These are phyloP conservation scores for Motacilla tschutschensis DNA, from an alignment of 2,113 vertebrate genomes.

Conservation along the genomic window DNA sequence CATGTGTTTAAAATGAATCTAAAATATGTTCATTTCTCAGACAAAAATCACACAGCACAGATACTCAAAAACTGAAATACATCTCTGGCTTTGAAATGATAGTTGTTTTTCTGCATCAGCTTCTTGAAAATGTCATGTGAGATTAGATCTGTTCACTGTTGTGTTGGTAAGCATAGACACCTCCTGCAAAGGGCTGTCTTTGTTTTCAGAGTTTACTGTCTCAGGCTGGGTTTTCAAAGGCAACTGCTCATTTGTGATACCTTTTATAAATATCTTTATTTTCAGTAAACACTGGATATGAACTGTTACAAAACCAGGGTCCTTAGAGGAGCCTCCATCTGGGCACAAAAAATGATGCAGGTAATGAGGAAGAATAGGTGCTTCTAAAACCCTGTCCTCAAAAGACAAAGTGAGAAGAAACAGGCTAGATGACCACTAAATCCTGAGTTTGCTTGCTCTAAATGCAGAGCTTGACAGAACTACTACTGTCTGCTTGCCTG, in stretches of 20 bases:
- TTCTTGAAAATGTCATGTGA: slow-evolving; percentile 37
- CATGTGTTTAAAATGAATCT: background rate
- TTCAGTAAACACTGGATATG: background rate
- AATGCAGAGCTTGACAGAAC: background rate
- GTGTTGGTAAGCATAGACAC: background rate
- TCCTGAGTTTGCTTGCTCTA: background rate
- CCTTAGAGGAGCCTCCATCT: background rate
- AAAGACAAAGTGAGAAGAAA: background rate
- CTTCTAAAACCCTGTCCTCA: background rate
- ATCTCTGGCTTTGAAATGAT: slow-evolving; percentile 4
- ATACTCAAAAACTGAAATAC: background rate
- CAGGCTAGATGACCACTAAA: background rate
- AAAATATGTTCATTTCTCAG: background rate
- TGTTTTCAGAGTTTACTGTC: background rate
- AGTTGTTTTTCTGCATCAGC: slow-evolving; percentile 5
- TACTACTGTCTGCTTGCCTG: background rate
- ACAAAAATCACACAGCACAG: background rate
- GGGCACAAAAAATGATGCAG: background rate
- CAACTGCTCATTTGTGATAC: background rate
- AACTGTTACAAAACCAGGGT: background rate
- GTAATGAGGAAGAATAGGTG: background rate
- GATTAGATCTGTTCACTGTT: background rate
- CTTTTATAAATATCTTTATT: background rate
- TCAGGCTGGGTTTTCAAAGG: slow-evolving; percentile 1
- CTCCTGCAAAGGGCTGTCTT: background rate